Evolutionary conservation across 2,797 vertebrate species (phyloP), one percentile per base, ranked within the genome.

Genomic region (Neoniphon sammara): DNA sequence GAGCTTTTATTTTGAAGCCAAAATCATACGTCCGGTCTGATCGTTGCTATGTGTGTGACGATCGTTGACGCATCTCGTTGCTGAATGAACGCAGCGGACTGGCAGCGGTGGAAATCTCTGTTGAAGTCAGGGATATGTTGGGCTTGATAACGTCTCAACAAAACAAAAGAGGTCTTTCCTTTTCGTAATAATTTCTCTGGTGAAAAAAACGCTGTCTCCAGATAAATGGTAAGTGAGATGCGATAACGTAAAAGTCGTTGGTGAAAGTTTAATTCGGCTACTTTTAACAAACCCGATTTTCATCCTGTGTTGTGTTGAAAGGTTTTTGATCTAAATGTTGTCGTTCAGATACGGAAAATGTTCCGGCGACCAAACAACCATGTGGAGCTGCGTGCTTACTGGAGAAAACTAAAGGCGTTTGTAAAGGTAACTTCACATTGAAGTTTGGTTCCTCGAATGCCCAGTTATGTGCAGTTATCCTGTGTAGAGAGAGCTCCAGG

Each of bases 381-480:
- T 3, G 60, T 83, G 82, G 89, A 92, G 82, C 53, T 91, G 2
- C 87, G 73, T 0, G 52, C 49, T 15, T 91, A 81, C 60, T 95
- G 94, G 94, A 91, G 77, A 60, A 93, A 89, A 60, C 66, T 94
- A 10, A 94, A 91, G 86, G 64, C 65, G 5, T 94, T 94, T 74
- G 21, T 94, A 7, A 93, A 95, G 94, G 94, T 95, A 93, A 89
- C 70, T 25, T 66, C 12, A 7, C 1, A 3, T 39, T 9, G 8
- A 50, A 50, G 47, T n/a, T 50, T 44, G 12, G 42, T 17, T 44
- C 14, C 14, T 39, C 36, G 36, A 39, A 8, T 9, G 31, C 31
- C 31, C 31, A n/a, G n/a, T n/a, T 27, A 27, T 27, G 25, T 27
- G 25, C 25, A 27, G 25, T 27, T 27, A 27, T 27, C 25, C 25